Evolutionary conservation across 37 sponge, comb jelly and placozoan genomes (phyloP).

Genomic region (Theonella swinhoei): DNA sequence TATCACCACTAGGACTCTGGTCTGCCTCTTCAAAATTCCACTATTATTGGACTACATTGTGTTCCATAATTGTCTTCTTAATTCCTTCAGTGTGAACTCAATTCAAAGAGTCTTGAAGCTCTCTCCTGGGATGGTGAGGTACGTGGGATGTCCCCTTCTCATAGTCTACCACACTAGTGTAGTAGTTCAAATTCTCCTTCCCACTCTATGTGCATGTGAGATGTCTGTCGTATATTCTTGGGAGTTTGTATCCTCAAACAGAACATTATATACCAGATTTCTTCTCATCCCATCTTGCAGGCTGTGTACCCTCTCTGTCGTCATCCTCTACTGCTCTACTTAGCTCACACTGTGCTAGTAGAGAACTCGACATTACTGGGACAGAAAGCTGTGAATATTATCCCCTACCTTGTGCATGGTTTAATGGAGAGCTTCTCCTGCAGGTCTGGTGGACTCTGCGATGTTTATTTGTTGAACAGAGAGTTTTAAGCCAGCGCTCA

Average conservation of each 20-base stretch:
- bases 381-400: background rate
- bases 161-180: background rate
- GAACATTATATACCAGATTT: background rate
- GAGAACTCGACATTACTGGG: background rate
- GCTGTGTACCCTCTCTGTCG: constrained; percentile 8
- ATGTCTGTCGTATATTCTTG: background rate
- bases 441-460: constrained; percentile 34
- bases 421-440: background rate
- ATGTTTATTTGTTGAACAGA: constrained; percentile 63
- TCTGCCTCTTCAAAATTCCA: background rate
- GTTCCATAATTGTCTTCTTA: background rate
- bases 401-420: background rate
- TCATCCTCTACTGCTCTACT: constrained; percentile 34
- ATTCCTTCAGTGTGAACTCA: constrained; percentile 3
- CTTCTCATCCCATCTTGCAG: background rate
- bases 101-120: constrained; percentile 13
- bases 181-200: background rate
- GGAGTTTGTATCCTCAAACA: background rate
- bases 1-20: background rate
- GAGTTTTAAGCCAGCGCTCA: constrained; percentile 30
- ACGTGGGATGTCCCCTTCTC: background rate
- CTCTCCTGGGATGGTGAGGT: constrained; percentile 69
- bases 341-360: constrained; percentile 42
- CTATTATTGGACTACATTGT: background rate
- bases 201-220: too few species aligned